Evolutionary conservation across 2,888 invertebrate species (phyloP), one percentile per base, ranked within the genome.

Genomic region (Cyclophora albipunctata): DNA sequence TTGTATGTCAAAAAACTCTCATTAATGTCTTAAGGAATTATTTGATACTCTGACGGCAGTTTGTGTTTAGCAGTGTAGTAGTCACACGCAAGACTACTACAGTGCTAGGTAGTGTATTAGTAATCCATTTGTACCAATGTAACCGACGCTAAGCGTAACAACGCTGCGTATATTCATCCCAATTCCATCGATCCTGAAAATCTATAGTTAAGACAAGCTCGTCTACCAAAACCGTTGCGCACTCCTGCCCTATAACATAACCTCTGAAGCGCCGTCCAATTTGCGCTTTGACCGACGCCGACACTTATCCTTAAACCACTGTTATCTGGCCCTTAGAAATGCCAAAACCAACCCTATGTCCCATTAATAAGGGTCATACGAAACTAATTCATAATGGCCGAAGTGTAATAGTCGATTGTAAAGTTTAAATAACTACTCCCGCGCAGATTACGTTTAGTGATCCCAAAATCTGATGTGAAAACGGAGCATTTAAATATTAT

Each of bases 241-340:
- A 37, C 37, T 5, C 37, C 37, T 37, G 37, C 5, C 37, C 37
- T 37, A 4, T 5, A 20, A 20, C 20, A 20, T 20, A 20, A 43
- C 20, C 43, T 7, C 34, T 37, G 1, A 62, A 54, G 73, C 73
- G 75, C 72, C 69, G 65, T 63, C 64, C 69, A 71, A 73, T 74
- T 72, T 66, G 59, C 64, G 62, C 73, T 71, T 75, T 71, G 71
- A 62, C 52, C 57, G 53, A 62, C 57, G 64, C 74, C 74, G 73
- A 62, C 66, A 66, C 66, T 67, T 64, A 66, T 47, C 33, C 2
- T 7, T 20, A 3, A 33, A 33, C 43, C 43, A 34, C 33, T 43
- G 33, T 43, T 33, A 43, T 34, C 33, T 34, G 20, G 4, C 5
- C 6, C 4, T 3, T 34, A 33, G 4, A 20, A 20, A 4, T 43